phyloP scores from a whole-genome alignment of 2,113 vertebrate species.

The Sander lucioperca region DNA sequence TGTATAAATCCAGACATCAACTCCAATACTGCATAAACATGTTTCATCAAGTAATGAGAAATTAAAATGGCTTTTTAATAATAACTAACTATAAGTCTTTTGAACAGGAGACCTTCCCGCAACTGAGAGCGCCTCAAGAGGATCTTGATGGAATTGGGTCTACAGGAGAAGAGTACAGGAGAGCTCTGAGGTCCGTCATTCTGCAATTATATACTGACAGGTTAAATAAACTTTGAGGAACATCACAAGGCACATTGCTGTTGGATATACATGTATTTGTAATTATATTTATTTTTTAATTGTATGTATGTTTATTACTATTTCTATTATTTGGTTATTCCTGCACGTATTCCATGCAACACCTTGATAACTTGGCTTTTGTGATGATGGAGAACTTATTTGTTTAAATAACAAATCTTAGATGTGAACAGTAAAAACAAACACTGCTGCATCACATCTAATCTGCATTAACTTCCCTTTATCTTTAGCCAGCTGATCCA shows the following conservation, averaged over 20 bases:
- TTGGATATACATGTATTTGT: neutral
- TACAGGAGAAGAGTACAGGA: constrained; percentile 79
- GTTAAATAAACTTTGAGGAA: neutral
- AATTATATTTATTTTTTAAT: neutral
- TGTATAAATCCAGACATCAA: neutral
- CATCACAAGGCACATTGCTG: neutral
- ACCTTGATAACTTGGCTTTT: neutral
- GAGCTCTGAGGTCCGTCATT: constrained; percentile 69
- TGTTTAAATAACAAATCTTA: neutral
- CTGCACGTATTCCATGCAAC: neutral
- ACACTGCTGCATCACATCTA: neutral
- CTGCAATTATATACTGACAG: neutral
- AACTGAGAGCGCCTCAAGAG: constrained; percentile 64
- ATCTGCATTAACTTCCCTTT: constrained; percentile 40
- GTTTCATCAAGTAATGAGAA: neutral
- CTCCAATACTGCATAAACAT: neutral
- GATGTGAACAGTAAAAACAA: neutral
- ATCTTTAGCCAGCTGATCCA: constrained; percentile 79
- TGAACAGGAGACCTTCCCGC: constrained; percentile 71
- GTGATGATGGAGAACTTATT: neutral
- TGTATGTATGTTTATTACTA: neutral
- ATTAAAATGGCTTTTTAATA: neutral
- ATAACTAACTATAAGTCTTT: neutral
- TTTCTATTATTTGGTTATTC: neutral
- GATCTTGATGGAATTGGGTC: constrained; percentile 77